Conservation (phyloP, 1,140 invertebrate species). For the Panulirus ornatus region DNA sequence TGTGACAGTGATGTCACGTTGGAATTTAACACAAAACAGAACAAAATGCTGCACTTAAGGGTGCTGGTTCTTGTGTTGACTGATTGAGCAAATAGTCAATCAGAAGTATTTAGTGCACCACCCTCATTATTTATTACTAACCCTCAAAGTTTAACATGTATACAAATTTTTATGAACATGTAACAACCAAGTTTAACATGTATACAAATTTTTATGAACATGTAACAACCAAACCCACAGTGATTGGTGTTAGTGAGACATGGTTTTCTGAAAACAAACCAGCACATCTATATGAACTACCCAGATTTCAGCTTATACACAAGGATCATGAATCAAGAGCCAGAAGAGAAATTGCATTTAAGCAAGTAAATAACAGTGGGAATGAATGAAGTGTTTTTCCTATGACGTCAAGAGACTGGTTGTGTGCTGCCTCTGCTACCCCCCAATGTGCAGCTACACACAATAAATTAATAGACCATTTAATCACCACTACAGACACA, state of each 20-base stretch:
- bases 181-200: background rate
- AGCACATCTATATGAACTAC: background rate
- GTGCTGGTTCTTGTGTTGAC: too few species aligned
- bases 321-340: background rate
- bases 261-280: conserved; percentile 6
- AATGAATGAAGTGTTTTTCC: background rate
- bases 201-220: background rate
- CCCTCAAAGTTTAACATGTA: conserved; percentile 12
- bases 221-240: background rate
- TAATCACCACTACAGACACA: too few species aligned
- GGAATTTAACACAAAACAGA: too few species aligned
- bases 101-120: background rate
- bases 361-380: background rate
- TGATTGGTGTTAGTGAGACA: conserved; percentile 3
- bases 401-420: background rate
- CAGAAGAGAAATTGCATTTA: background rate
- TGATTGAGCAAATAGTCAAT: background rate
- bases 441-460: too few species aligned
- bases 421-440: background rate
- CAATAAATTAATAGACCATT: too few species aligned
- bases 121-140: conserved; percentile 3
- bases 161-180: background rate
- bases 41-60: too few species aligned
- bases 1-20: too few species aligned
- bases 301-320: background rate